Conservation (phyloP, 2,888 invertebrate genomes). For the Protophormia terraenovae region DNA sequence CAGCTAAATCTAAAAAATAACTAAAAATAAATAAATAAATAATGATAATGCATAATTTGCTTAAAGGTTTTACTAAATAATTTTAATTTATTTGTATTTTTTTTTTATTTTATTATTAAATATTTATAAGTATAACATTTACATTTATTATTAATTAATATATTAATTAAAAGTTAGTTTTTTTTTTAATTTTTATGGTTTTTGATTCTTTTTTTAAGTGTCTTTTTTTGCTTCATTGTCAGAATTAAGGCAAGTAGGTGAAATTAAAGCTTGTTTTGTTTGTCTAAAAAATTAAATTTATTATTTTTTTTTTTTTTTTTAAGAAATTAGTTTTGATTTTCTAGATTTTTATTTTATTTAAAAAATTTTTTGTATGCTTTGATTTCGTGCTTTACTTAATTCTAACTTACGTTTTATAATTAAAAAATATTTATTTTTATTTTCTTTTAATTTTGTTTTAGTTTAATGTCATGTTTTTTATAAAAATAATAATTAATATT, state of each 20-base stretch:
- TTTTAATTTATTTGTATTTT: slow-evolving; percentile 35
- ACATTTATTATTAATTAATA: slow-evolving; percentile 41
- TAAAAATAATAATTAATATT: neutral
- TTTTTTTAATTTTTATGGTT: neutral
- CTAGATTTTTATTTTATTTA: slow-evolving; percentile 73
- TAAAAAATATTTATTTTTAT: neutral
- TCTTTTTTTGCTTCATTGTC: slow-evolving; percentile 75
- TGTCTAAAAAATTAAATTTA: neutral
- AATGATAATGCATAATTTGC: too few species aligned
- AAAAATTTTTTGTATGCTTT: slow-evolving; percentile 44
- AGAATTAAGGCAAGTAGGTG: slow-evolving; percentile 77
- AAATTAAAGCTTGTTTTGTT: slow-evolving; percentile 69
- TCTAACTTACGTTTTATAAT: slow-evolving; percentile 43
- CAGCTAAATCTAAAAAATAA: slow-evolving; percentile 76
- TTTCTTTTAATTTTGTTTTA: neutral
- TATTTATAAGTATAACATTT: slow-evolving; percentile 57
- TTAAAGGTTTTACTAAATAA: slow-evolving; percentile 17
- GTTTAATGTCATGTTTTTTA: neutral
- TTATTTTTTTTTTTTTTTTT: slow-evolving; percentile 49
- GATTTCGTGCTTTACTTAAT: slow-evolving; percentile 63
- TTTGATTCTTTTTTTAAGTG: neutral
- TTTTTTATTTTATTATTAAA: slow-evolving; percentile 38
- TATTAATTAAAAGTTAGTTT: slow-evolving; percentile 48
- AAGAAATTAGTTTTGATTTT: slow-evolving; percentile 53
- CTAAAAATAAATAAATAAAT: neutral